A percentile compares a stretch with the other conserved stretches of the same genome.
Evolutionary conservation across 92 coral and sea anemone species (phyloP).

Genomic region (Epizoanthus stellaris): DNA sequence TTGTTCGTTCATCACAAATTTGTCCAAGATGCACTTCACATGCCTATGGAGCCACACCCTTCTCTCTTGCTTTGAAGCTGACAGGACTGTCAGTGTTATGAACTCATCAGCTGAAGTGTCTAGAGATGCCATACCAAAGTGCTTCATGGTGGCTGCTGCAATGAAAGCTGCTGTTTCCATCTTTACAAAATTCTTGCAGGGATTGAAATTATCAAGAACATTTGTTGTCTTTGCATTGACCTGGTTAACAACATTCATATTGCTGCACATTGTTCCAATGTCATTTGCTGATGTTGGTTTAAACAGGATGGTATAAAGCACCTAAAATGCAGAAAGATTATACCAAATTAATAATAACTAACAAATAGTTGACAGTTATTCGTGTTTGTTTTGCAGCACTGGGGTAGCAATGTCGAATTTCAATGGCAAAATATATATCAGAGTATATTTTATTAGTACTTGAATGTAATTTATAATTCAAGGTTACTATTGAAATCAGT

Average conservation of each 20-base stretch:
- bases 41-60: conserved; percentile 1
- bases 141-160: conserved; percentile 43
- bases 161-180: conserved; percentile 57
- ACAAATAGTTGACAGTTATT: no score
- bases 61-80: not conserved
- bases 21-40: not conserved
- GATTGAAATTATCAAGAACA: conserved; percentile 11
- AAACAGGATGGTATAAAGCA: no score
- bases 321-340: no score
- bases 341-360: no score
- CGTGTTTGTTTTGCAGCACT: no score
- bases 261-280: conserved; percentile 6
- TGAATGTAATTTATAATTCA: no score
- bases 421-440: no score
- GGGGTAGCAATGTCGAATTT: no score
- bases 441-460: no score
- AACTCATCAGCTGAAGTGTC: not conserved
- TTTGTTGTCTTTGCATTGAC: conserved; percentile 16
- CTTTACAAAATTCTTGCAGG: conserved; percentile 6
- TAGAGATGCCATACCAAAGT: conserved; percentile 51
- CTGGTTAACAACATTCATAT: not conserved
- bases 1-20: conserved; percentile 14
- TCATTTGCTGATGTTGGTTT: no score
- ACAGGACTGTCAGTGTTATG: conserved; percentile 21
- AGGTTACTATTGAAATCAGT: no score